phyloP scores from a whole-genome alignment of 2,113 vertebrate species.

The Oxyruncus cristatus region DNA sequence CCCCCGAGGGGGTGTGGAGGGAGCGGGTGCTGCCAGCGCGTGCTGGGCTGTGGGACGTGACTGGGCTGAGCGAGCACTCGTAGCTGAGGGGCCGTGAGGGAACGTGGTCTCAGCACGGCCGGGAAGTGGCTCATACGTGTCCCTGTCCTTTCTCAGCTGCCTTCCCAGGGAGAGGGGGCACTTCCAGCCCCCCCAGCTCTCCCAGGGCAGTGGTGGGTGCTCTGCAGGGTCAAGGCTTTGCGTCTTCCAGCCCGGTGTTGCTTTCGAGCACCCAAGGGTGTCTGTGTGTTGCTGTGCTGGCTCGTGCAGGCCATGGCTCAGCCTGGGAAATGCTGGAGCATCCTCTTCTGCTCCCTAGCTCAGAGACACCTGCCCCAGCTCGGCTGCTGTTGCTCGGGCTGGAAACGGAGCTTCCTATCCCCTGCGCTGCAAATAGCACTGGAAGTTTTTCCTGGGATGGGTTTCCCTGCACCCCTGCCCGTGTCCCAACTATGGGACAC shows the following conservation, averaged over 20 bases:
- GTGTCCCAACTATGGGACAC: not conserved
- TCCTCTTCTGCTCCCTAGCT: not conserved
- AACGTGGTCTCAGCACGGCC: not conserved
- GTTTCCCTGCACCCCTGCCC: not conserved
- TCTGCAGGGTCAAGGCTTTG: not conserved
- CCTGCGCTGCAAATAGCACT: not conserved
- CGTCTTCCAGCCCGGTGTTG: accelerated
- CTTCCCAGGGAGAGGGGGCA: not conserved
- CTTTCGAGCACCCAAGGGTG: accelerated
- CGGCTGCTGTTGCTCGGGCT: accelerated
- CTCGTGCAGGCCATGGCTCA: not conserved
- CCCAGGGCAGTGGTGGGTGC: not conserved
- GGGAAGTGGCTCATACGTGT: not conserved
- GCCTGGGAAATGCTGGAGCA: not conserved
- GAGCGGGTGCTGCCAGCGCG: not conserved
- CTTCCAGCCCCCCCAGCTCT: not conserved
- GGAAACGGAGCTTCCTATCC: not conserved
- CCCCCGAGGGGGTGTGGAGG: not conserved
- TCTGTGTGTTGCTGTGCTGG: not conserved
- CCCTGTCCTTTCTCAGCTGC: not conserved
- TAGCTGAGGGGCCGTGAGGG: not conserved
- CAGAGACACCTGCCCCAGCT: not conserved
- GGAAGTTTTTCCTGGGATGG: not conserved
- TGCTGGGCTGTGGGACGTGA: not conserved
- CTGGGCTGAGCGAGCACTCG: not conserved